Evolutionary conservation across 2,113 vertebrate species (phyloP).

Genomic region (Daboia siamensis): DNA sequence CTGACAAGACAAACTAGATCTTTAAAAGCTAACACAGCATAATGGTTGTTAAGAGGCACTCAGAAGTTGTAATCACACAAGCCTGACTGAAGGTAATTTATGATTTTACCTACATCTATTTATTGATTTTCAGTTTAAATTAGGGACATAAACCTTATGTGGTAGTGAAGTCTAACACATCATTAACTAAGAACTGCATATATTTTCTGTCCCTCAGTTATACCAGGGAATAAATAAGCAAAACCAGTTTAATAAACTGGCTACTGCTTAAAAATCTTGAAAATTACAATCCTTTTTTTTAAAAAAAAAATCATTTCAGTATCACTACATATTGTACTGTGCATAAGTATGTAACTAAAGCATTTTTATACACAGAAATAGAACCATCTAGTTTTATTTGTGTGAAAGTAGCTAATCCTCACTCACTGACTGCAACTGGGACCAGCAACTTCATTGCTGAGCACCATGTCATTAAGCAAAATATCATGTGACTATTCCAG

Average conservation of each 20-base stretch:
- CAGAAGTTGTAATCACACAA: constrained; percentile 1
- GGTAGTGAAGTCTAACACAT: neutral
- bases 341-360: neutral
- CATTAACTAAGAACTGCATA: neutral
- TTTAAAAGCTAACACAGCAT: constrained; percentile 15
- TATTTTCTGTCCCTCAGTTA: neutral
- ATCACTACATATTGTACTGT: neutral
- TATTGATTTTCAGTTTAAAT: neutral
- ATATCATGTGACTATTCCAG: neutral
- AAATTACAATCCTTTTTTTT: neutral
- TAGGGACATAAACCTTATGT: neutral
- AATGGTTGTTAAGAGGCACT: neutral
- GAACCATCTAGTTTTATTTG: neutral
- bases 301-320: neutral
- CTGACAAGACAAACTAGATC: neutral
- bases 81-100: constrained; percentile 3
- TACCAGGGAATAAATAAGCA: neutral
- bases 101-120: constrained; percentile 6
- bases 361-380: neutral
- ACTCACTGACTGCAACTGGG: neutral
- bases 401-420: neutral
- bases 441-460: neutral
- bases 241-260: neutral
- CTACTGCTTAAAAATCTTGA: neutral
- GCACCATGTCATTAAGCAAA: neutral